Evolutionary conservation across 2,797 vertebrate species (phyloP), one percentile per base, ranked within the genome.

Genomic region (Phoeniculus purpureus): DNA sequence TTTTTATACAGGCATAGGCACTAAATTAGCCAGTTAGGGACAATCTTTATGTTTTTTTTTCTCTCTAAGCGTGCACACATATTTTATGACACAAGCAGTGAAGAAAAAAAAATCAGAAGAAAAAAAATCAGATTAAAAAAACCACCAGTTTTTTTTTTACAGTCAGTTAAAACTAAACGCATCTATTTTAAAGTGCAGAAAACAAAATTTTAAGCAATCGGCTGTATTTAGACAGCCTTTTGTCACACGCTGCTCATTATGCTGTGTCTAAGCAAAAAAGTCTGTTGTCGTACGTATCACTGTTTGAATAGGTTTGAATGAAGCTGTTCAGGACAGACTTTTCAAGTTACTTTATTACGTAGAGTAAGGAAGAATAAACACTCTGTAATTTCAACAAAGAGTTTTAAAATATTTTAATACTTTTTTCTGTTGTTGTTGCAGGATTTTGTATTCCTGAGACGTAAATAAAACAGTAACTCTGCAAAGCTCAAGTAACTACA

Each of bases 391-490:
- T 73, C 74, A 81, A 45, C 43, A 40, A 62, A 81, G 37, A 56
- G 3, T 25, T 80, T 79, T 81, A 37, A 85, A 67, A 52, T 60
- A 73, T 60, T 78, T 77, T 61, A 82, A 70, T 70, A 71, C 92
- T 15, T 34, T 76, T 87, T 92, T 37, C n/a, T n/a, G n/a, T n/a
- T n/a, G n/a, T n/a, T 74, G 21, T 85, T 87, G 86, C 22, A 78
- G 82, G 73, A 81, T 90, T 86, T 81, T 94, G 50, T 90, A 92
- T 90, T 94, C 60, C 64, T 61, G 75, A 85, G 87, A 96, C 0
- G 17, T 96, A 97, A 97, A 97, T 95, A 97, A 97, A 97, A 94
- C 90, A 95, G 26, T 92, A 92, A 88, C 54, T 77, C 65, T 52
- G 62, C 55, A 89, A 96, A 95, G 64, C 70, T 78, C 70, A 93